Percentiles rank a stretch among this genome's conserved stretches.
phyloP scores from a whole-genome alignment of 2,113 vertebrate species.

The Camelus bactrianus region DNA sequence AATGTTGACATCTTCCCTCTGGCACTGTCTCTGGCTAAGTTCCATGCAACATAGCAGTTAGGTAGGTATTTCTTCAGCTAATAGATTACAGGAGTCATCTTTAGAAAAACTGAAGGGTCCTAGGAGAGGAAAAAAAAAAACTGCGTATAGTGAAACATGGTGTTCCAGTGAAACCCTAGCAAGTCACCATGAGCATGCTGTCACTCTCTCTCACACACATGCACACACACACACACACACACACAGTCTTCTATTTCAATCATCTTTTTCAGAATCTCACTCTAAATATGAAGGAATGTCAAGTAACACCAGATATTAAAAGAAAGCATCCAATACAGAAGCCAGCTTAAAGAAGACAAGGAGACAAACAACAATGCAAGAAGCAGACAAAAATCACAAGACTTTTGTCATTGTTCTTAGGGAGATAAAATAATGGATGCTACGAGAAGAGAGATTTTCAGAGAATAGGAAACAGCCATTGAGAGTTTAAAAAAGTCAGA shows the following conservation, averaged over 20 bases:
- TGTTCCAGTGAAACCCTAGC: neutral
- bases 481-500: neutral
- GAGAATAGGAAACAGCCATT: neutral
- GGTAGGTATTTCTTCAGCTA: neutral
- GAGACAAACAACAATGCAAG: neutral
- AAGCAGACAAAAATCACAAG: neutral
- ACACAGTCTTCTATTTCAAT: neutral
- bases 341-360: neutral
- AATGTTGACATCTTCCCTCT: neutral
- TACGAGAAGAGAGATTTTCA: neutral
- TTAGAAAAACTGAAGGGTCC: neutral
- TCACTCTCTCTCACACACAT: neutral
- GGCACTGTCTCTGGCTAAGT: neutral
- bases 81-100: neutral
- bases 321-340: neutral
- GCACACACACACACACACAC: neutral
- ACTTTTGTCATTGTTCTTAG: neutral
- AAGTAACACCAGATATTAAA: neutral
- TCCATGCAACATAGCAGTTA: neutral
- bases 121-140: neutral
- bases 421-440: neutral
- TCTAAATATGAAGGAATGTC: neutral
- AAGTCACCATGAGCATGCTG: neutral
- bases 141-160: neutral
- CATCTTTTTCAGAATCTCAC: neutral